A percentile compares a stretch with the other conserved stretches of the same genome.
Conservation (phyloP, 2,797 vertebrate genomes). For the Macropus fuliginosus region DNA sequence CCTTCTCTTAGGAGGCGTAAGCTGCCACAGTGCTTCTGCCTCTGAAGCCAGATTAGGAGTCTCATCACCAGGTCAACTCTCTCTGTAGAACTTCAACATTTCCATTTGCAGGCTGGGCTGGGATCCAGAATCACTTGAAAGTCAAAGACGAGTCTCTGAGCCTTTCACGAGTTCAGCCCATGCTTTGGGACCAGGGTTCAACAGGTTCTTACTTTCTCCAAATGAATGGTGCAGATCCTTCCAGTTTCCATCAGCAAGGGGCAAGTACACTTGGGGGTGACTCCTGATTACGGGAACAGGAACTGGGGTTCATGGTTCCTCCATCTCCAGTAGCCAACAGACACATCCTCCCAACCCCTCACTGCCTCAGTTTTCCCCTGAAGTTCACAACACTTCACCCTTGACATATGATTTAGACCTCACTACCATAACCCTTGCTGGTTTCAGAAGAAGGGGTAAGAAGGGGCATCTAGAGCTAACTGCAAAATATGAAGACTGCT, state of each 20-base stretch:
- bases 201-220: conserved; percentile 3
- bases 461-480: not conserved
- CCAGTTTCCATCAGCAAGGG: not conserved
- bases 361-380: not conserved
- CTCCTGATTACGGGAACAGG: conserved; percentile 6
- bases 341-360: not conserved
- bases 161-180: conserved; percentile 39
- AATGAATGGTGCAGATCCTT: conserved; percentile 6
- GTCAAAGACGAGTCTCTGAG: conserved; percentile 14
- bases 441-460: not conserved
- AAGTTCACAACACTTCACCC: not conserved
- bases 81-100: not conserved
- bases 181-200: conserved; percentile 32
- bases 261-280: not conserved
- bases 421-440: rapidly evolving
- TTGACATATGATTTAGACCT: not conserved
- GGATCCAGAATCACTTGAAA: conserved; percentile 22
- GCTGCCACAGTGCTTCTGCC: not conserved
- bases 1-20: not conserved
- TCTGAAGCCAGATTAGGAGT: not conserved
- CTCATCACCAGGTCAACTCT: not conserved
- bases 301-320: conserved; percentile 9
- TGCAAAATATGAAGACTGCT: not conserved
- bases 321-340: not conserved
- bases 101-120: not conserved